Conservation (phyloP, 1,140 invertebrate species). For the Bombus difficillimus region DNA sequence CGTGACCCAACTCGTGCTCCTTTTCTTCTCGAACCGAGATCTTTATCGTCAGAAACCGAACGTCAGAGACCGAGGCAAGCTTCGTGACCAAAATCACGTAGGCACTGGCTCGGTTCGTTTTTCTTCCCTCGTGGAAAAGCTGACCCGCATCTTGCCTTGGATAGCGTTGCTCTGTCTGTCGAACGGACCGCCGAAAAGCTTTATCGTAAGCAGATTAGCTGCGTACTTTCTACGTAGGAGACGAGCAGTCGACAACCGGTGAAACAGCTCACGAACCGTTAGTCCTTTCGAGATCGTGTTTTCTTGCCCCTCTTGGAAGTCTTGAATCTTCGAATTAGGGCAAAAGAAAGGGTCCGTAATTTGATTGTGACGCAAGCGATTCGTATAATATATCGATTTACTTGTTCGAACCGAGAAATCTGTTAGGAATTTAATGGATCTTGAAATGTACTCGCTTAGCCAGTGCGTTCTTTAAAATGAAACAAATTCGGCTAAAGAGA, state of each 20-base stretch:
- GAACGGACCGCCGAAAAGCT: slow-evolving; percentile 1
- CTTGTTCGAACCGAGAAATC: neutral
- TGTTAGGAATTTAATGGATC: no score
- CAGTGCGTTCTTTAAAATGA: no score
- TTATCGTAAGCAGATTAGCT: slow-evolving; percentile 50
- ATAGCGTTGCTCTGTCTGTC: neutral
- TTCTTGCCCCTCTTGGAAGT: neutral
- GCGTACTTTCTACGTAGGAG: neutral
- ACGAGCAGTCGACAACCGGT: neutral
- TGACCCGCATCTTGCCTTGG: neutral
- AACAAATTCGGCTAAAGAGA: no score
- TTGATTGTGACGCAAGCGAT: neutral
- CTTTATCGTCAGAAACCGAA: slow-evolving; percentile 13
- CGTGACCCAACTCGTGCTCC: neutral
- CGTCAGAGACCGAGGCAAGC: neutral
- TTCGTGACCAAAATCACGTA: slow-evolving; percentile 47
- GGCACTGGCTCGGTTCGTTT: slow-evolving; percentile 17
- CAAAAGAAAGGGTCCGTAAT: neutral
- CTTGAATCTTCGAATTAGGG: neutral
- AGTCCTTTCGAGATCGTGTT: neutral
- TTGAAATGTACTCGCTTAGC: no score
- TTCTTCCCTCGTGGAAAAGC: slow-evolving; percentile 24
- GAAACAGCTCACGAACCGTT: neutral
- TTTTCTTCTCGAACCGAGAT: slow-evolving; percentile 11
- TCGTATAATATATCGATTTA: neutral